phyloP scores from a whole-genome alignment of 2,113 vertebrate genomes.

The Periophthalmus modestus region DNA sequence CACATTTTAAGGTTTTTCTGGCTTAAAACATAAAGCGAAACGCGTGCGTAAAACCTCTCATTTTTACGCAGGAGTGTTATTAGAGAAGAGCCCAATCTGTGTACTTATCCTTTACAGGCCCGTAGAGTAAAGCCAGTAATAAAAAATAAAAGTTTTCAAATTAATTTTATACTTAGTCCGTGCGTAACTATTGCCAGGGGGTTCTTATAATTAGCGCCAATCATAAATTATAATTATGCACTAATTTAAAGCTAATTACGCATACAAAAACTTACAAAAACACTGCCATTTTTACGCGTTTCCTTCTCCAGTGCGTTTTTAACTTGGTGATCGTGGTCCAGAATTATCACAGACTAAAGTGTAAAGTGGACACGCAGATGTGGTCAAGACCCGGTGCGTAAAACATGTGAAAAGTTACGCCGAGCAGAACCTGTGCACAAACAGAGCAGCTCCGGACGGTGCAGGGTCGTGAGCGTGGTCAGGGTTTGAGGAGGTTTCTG shows the following conservation, averaged over 20 bases:
- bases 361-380: conserved; percentile 8
- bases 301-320: background rate
- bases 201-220: background rate
- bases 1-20: background rate
- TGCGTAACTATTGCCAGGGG: background rate
- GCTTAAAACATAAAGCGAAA: background rate
- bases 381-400: conserved; percentile 43
- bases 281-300: background rate
- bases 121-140: background rate
- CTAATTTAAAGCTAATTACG: background rate
- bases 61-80: conserved; percentile 1
- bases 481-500: background rate
- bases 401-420: conserved; percentile 1
- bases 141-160: background rate
- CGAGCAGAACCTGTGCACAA: background rate
- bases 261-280: background rate
- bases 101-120: conserved; percentile 2
- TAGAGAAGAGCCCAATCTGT: background rate
- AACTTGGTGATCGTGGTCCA: background rate
- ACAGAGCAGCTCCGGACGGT: background rate
- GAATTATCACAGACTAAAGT: background rate
- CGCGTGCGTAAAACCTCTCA: background rate
- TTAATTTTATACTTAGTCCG: background rate
- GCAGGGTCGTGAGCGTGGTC: conserved; percentile 2
- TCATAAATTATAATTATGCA: background rate